A percentile compares a stretch with the other conserved stretches of the same genome.
These are phyloP conservation scores for Jordanella pulchra DNA, from an alignment of 2,797 vertebrate species.

Conservation along the genomic window DNA sequence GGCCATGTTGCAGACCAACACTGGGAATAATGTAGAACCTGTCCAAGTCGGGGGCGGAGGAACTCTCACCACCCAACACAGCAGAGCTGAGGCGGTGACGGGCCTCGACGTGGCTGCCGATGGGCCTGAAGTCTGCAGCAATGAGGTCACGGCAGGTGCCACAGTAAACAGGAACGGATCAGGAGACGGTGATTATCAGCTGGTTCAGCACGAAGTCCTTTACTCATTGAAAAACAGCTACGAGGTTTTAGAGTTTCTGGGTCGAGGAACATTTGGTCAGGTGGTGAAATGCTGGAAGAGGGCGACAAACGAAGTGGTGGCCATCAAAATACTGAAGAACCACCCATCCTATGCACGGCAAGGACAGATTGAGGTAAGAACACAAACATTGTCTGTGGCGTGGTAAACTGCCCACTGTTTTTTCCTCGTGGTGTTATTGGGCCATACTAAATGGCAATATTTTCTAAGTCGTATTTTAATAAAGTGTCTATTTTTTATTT, in stretches of 20 bases:
- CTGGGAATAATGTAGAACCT: slow-evolving; percentile 81
- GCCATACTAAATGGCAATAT: neutral
- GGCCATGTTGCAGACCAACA: slow-evolving; percentile 90
- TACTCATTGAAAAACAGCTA: slow-evolving; percentile 95
- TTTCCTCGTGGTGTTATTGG: neutral
- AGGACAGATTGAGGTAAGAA: slow-evolving; percentile 93
- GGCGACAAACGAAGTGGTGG: slow-evolving; percentile 93
- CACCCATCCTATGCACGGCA: slow-evolving; percentile 97
- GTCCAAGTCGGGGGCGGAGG: slow-evolving; percentile 59
- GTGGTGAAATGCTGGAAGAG: slow-evolving; percentile 98
- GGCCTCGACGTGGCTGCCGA: slow-evolving; percentile 29
- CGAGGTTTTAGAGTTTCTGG: slow-evolving; percentile 95
- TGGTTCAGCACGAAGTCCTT: slow-evolving; percentile 94
- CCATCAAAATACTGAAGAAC: slow-evolving; percentile 97
- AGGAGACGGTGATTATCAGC: slow-evolving; percentile 92
- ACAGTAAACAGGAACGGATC: slow-evolving; percentile 68
- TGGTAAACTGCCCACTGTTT: slow-evolving; percentile 1
- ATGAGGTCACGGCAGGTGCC: slow-evolving; percentile 53
- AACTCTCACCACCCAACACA: slow-evolving; percentile 79
- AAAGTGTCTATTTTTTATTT: neutral
- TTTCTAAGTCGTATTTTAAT: neutral
- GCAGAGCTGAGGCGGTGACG: slow-evolving; percentile 18
- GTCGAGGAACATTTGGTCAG: slow-evolving; percentile 95
- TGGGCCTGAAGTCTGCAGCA: slow-evolving; percentile 37
- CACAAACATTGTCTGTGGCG: neutral